Conservation (phyloP, 2,888 invertebrate species). For the Dynastes grantii region DNA sequence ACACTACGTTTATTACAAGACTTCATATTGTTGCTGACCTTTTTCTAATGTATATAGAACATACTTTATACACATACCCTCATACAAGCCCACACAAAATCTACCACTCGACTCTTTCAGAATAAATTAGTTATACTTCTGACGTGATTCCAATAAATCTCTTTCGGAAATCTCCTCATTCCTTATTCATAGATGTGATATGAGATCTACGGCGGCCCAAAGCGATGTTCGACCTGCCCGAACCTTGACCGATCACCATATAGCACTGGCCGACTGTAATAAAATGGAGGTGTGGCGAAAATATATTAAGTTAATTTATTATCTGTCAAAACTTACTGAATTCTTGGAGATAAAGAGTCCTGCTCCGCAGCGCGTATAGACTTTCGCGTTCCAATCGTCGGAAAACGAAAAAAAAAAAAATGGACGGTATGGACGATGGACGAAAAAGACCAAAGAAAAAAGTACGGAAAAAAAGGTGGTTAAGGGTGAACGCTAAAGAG, state of each 20-base stretch:
- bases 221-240: slow-evolving; percentile 12
- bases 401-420: slow-evolving; percentile 50
- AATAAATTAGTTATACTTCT: slow-evolving; percentile 59
- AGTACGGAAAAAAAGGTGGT: slow-evolving; percentile 12
- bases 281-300: slow-evolving; percentile 59
- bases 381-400: slow-evolving; percentile 33
- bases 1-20: no score
- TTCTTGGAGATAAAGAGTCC: slow-evolving; percentile 58
- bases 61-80: background rate
- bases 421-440: slow-evolving; percentile 26
- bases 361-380: slow-evolving; percentile 8
- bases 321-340: slow-evolving; percentile 60
- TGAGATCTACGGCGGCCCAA: slow-evolving; percentile 58
- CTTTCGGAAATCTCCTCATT: slow-evolving; percentile 60
- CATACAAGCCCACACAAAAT: slow-evolving; percentile 51
- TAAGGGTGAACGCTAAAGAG: slow-evolving; percentile 21
- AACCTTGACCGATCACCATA: slow-evolving; percentile 4
- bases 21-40: background rate
- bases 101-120: slow-evolving; percentile 48
- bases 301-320: slow-evolving; percentile 62
- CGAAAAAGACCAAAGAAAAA: slow-evolving; percentile 36
- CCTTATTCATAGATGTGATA: slow-evolving; percentile 62
- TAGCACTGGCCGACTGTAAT: slow-evolving; percentile 58
- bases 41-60: background rate
- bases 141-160: slow-evolving; percentile 59